A percentile compares a stretch with the other conserved stretches of the same genome.
phyloP scores from a whole-genome alignment of 2,113 vertebrate species.

The zebrafish (Danio rerio) region DNA sequence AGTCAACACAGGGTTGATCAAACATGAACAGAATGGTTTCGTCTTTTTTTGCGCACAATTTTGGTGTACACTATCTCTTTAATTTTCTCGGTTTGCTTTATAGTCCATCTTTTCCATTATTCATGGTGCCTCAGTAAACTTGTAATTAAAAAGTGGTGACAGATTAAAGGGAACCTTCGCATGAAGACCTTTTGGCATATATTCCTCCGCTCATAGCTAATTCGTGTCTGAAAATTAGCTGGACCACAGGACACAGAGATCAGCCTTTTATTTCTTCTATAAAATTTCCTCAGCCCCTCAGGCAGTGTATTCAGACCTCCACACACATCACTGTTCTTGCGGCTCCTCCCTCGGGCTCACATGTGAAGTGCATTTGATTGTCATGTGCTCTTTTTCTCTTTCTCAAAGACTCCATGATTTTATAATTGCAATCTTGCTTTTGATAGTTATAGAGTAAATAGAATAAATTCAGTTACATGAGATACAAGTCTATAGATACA shows the following conservation, averaged over 20 bases:
- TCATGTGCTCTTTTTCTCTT: constrained; percentile 56
- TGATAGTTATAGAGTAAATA: constrained; percentile 43
- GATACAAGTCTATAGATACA: too few species aligned
- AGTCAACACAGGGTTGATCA: too few species aligned
- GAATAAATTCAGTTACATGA: too few species aligned
- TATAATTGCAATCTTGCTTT: constrained; percentile 47
- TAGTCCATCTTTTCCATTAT: background rate
- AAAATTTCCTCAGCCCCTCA: constrained; percentile 68
- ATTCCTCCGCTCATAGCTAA: constrained; percentile 52
- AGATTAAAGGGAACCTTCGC: constrained; percentile 4
- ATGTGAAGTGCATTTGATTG: constrained; percentile 69
- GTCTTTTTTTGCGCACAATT: too few species aligned
- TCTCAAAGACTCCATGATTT: constrained; percentile 56
- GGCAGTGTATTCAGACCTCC: constrained; percentile 74
- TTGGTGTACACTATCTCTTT: too few species aligned
- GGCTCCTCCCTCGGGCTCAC: constrained; percentile 61
- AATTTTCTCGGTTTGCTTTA: background rate
- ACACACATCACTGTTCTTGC: constrained; percentile 73
- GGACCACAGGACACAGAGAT: background rate
- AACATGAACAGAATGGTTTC: too few species aligned
- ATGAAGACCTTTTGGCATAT: constrained; percentile 24
- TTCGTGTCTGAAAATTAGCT: background rate
- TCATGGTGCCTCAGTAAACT: background rate
- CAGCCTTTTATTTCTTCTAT: constrained; percentile 66
- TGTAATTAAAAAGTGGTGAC: constrained; percentile 12